Evolutionary conservation across 1,140 invertebrate genomes (phyloP), one percentile per base, ranked within the genome.

Genomic region (Euglossa dilemma): DNA sequence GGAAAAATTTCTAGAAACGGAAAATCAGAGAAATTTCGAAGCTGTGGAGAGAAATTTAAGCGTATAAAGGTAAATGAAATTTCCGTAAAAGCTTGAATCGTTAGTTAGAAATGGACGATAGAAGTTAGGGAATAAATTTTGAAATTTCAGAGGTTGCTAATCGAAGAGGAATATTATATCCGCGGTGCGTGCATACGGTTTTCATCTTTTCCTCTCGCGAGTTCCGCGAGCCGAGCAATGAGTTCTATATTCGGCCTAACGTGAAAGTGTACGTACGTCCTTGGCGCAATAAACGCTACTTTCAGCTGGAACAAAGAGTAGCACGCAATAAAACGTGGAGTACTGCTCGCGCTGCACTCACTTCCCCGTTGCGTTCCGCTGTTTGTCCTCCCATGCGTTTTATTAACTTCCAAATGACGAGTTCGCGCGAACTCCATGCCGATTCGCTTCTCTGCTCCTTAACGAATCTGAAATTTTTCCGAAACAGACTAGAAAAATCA

Each of bases 181-280:
- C 23, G 23, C 9, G 20, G 18, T 6, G 20, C 0, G 7, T n/a
- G 23, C 52, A 2, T 14, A 57, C 18, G 50, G n/a, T 80, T 61
- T 52, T 47, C 70, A 74, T 81, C 12, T 54, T 69, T 69, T 52
- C 28, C 80, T 67, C 43, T 23, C 54, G 23, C 23, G 20, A 69
- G 28, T 82, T 76, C 73, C 63, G 45, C 50, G 71, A 73, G 66
- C 57, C 25, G 36, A 23, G 64, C 20, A 63, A 56, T n/a, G 28
- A 67, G 72, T 52, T 69, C 80, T 82, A 59, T 76, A 82, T 82
- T 82, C 52, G 63, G 23, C 11, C 25, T 50, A 61, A 50, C 64
- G 80, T 82, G 80, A 82, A 76, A 82, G 80, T 77, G n/a, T 82
- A 54, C 54, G 73, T 43, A 20, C 47, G 80, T 75, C 80, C 80